Percentiles rank a stretch among this genome's conserved stretches.
Evolutionary conservation across 1,140 invertebrate species (phyloP).

Genomic region (Ptiloglossa arizonensis): DNA sequence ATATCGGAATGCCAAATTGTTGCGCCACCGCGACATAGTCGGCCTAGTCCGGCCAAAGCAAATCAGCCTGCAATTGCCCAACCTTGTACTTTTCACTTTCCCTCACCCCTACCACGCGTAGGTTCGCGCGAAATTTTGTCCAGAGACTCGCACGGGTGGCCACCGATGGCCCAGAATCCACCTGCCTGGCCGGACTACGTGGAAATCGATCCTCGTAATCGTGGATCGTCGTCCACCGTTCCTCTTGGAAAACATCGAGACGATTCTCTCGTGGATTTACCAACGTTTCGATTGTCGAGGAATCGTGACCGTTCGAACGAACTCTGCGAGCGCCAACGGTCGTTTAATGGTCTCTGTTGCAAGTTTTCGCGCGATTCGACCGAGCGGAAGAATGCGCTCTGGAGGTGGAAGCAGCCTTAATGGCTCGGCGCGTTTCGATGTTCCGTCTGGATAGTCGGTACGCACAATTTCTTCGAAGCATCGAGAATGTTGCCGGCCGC

Average conservation of each 20-base stretch:
- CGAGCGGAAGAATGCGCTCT: too few relatives aligned
- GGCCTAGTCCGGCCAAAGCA: slow-evolving; percentile 69
- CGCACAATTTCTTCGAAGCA: too few relatives aligned
- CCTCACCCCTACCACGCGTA: slow-evolving; percentile 63
- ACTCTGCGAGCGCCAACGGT: background rate
- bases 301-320: background rate
- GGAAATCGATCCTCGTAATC: slow-evolving; percentile 5
- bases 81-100: slow-evolving; percentile 78
- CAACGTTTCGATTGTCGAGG: too few relatives aligned
- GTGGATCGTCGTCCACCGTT: background rate
- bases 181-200: too few relatives aligned
- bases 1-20: slow-evolving; percentile 80
- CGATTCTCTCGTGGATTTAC: too few relatives aligned
- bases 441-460: too few relatives aligned
- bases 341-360: slow-evolving; percentile 4
- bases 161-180: slow-evolving; percentile 69
- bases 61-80: slow-evolving; percentile 74
- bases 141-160: slow-evolving; percentile 15
- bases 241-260: background rate
- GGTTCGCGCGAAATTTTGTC: slow-evolving; percentile 67
- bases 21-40: slow-evolving; percentile 73
- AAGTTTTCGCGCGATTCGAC: background rate
- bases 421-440: too few relatives aligned
- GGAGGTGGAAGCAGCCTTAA: too few relatives aligned
- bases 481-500: too few relatives aligned